Conservation (phyloP, 2,888 invertebrate species). For the Adela reaumurella region DNA sequence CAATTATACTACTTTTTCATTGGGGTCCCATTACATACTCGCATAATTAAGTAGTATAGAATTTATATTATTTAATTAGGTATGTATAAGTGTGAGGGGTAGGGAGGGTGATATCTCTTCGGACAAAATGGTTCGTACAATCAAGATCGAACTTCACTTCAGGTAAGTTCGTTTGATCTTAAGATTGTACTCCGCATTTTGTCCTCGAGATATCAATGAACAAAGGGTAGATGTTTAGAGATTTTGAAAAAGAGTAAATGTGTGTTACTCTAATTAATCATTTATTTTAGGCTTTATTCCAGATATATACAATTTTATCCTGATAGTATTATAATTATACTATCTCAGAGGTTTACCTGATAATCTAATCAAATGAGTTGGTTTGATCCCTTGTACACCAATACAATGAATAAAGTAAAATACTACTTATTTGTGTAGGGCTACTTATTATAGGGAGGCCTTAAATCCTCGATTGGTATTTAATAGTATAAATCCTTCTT, state of each 20-base stretch:
- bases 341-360: neutral
- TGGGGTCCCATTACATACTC: no score
- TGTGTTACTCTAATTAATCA: neutral
- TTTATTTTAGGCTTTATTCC: neutral
- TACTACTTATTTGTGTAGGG: no score
- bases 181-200: no score
- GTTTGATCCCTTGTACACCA: neutral
- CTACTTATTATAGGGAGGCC: no score
- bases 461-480: no score
- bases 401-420: neutral
- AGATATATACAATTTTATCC: neutral
- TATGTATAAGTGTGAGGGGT: no score
- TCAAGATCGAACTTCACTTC: neutral
- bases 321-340: neutral
- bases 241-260: neutral
- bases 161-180: neutral
- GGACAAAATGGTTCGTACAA: neutral
- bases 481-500: no score
- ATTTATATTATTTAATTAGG: no score
- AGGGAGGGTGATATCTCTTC: neutral
- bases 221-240: neutral
- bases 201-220: neutral
- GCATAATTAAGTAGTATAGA: no score
- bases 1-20: no score
- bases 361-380: neutral